Evolutionary conservation across 2,888 invertebrate species (phyloP), one percentile per base, ranked within the genome.

Genomic region (Desoria tigrina): DNA sequence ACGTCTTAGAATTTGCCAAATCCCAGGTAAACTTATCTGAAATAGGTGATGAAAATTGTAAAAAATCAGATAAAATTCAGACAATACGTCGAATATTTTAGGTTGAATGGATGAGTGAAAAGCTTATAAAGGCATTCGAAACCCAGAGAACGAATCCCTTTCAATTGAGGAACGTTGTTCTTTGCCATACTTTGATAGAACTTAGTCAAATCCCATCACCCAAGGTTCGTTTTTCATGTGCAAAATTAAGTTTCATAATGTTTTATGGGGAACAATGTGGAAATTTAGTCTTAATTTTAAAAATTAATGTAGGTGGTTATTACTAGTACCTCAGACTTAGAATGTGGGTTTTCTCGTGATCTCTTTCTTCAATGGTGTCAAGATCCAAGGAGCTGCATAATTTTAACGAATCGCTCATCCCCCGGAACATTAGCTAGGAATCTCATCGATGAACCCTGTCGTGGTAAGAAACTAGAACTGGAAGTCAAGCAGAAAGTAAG

Each of bases 341-440:
- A 86, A 77, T 82, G 81, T 74, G 86, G 86, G 9, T 86, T 84
- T 76, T 82, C 85, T 1, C 77, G 85, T 45, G 85, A 85, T 67
- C 78, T 86, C 21, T 86, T 86, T 77, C 79, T 84, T 42, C 82
- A 84, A 71, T 85, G 85, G 84, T 82, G 83, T 72, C 79, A 81
- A n/a, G 83, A 83, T 76, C 78, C 83, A 7, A 82, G 82, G 71
- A 86, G 85, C 77, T 81, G 82, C 65, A 81, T 86, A 60, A 82
- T 86, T 61, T 76, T 86, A 50, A 85, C 86, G 1, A 80, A 54
- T 57, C 88, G 92, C 78, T 88, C 90, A 0, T 88, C 90, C 0
- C 90, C 90, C 0, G 91, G 91, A 11, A 91, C 92, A 0, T 79
- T 92, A 58, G 90, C 90, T 0, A 84, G 90, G 63, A 89, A 91